Base-by-base conservation (phyloP, 2,888 invertebrate species). In the Thalpophila matura region DNA sequence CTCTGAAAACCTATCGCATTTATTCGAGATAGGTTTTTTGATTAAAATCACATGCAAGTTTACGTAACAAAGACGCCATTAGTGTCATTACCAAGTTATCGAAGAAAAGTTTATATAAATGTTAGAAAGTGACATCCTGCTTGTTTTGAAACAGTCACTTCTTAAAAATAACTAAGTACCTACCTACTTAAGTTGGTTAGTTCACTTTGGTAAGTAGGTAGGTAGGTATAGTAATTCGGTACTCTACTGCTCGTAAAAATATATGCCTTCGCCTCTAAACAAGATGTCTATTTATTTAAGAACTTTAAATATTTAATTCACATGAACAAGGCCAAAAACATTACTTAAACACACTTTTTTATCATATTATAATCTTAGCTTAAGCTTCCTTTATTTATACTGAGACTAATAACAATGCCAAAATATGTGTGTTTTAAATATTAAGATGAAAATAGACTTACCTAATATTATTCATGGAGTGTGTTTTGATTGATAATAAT, bases 251-350 rank as follows among this genome's bases (percentile, higher is more conserved):
- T 26, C 20, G 20, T 49, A 22, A 31, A 18, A 14, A n/a, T 12
- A 1, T 37, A 20, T n/a, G 35, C 7, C 3, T 56, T 29, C 10
- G 10, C 4, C 6, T 40, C 12, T 0, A 16, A 46, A 7, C 12
- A 63, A 53, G 18, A 57, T 37, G n/a, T 20, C 27, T 18, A 57
- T 63, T 62, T 53, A 53, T 45, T 38, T n/a, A 49, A 27, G 14
- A 40, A 71, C 40, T 33, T 57, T 9, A 14, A 47, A n/a, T n/a
- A n/a, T n/a, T n/a, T n/a, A 35, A 53, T 64, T 64, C 69, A 35
- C 72, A 71, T 38, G 33, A 5, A 38, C 56, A 58, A 71, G 64
- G 71, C 6, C 26, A 29, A 9, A 16, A 26, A 47, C 7, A 43
- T 61, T 55, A 37, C 18, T 57, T 14, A 55, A 53, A 53, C 20